Conservation (phyloP, 1,140 invertebrate species). For the Mycetomoellerius zeteki region DNA sequence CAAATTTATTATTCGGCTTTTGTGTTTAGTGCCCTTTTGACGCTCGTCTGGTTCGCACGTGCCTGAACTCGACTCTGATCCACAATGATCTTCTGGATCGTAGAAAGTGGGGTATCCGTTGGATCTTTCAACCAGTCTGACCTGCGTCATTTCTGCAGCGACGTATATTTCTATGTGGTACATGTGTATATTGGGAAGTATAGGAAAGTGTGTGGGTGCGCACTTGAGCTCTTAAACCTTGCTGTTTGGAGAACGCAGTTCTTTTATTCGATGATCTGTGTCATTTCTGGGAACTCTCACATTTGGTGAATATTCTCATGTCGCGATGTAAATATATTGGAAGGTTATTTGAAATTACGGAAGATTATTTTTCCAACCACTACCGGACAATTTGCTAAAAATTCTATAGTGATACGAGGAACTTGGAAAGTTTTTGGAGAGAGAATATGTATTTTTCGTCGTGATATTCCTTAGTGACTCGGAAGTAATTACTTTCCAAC, state of each 20-base stretch:
- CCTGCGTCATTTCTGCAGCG: slow-evolving; percentile 35
- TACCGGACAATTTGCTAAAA: background rate
- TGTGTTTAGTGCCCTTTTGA: slow-evolving; percentile 29
- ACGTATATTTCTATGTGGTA: slow-evolving; percentile 10
- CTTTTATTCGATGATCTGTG: slow-evolving; percentile 18
- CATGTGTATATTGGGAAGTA: background rate
- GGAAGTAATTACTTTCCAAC: slow-evolving; percentile 48
- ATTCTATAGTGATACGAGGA: too few species aligned
- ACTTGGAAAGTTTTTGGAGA: background rate
- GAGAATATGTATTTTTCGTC: slow-evolving; percentile 11
- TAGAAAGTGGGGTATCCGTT: slow-evolving; percentile 44
- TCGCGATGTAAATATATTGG: background rate
- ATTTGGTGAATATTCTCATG: background rate
- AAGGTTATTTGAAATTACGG: background rate
- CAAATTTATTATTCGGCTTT: slow-evolving; percentile 32
- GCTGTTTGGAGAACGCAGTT: slow-evolving; percentile 20
- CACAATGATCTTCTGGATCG: slow-evolving; percentile 47
- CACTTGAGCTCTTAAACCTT: slow-evolving; percentile 15
- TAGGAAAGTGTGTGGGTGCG: background rate
- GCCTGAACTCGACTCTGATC: slow-evolving; percentile 43
- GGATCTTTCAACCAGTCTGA: slow-evolving; percentile 40
- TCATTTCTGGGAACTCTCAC: slow-evolving; percentile 3
- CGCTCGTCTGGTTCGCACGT: slow-evolving; percentile 14
- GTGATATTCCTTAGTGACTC: slow-evolving; percentile 17
- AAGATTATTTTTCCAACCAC: background rate